These are phyloP conservation scores for Marcusenius ussheri DNA, from an alignment of 2,113 vertebrate genomes.

Conservation along the genomic window DNA sequence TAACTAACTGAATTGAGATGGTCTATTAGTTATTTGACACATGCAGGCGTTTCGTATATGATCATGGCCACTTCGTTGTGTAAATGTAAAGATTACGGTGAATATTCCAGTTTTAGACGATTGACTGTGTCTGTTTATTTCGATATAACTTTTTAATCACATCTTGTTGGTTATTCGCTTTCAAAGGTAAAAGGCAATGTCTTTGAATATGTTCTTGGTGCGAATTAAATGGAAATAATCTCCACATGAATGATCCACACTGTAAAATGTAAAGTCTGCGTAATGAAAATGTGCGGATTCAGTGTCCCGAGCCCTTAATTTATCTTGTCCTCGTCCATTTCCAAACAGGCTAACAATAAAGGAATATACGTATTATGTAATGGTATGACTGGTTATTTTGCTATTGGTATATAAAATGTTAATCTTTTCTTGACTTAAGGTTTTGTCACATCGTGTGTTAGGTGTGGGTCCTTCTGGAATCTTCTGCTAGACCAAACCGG, in stretches of 20 bases:
- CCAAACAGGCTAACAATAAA: slow-evolving; percentile 10
- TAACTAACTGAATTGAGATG: neutral
- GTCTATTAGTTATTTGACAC: neutral
- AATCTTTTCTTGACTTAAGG: neutral
- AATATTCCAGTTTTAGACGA: neutral
- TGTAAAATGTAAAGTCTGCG: neutral
- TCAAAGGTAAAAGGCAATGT: neutral
- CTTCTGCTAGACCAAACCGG: neutral
- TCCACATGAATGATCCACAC: neutral
- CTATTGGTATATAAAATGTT: neutral
- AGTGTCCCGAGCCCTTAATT: neutral
- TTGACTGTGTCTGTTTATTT: neutral
- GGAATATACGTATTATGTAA: neutral
- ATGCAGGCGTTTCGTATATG: neutral
- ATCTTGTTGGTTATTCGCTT: neutral
- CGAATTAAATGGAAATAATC: neutral
- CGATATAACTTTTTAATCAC: neutral
- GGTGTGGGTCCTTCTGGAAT: neutral
- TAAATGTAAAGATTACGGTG: neutral
- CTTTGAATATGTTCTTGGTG: neutral
- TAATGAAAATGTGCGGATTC: neutral
- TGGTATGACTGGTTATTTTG: neutral
- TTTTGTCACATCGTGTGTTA: neutral
- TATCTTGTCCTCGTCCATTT: neutral
- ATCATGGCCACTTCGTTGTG: neutral